phyloP scores from a whole-genome alignment of 2,797 vertebrate genomes.

The Gallinago solitaria region DNA sequence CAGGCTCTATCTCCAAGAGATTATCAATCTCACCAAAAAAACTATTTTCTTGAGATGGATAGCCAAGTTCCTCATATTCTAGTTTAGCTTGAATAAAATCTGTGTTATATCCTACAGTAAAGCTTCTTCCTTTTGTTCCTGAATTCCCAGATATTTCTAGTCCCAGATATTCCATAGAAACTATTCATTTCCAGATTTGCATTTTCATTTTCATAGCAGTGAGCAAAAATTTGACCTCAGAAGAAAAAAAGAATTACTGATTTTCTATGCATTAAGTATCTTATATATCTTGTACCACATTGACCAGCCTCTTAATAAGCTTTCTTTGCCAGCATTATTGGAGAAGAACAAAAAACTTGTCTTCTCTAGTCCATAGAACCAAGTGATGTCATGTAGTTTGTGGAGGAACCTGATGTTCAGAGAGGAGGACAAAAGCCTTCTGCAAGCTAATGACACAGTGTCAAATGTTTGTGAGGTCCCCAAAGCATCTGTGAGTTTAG shows the following conservation, averaged over 20 bases:
- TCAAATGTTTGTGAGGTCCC: not conserved
- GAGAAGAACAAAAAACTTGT: not conserved
- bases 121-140: not conserved
- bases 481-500: not conserved
- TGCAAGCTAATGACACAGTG: not conserved
- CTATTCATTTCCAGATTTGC: not conserved
- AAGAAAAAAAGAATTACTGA: not conserved
- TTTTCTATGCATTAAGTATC: not conserved
- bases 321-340: not conserved
- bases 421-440: not conserved
- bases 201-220: not conserved
- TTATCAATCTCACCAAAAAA: not conserved
- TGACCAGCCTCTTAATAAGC: not conserved
- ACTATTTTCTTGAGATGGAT: not conserved
- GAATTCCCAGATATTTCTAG: not conserved
- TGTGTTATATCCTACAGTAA: not conserved
- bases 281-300: not conserved
- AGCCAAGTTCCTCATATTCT: not conserved
- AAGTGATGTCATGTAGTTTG: not conserved
- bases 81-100: not conserved
- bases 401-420: not conserved
- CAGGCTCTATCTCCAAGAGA: not conserved
- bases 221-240: not conserved
- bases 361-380: not conserved
- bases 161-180: not conserved